Conservation (phyloP, 2,888 invertebrate genomes). For the Salpingus planirostris region DNA sequence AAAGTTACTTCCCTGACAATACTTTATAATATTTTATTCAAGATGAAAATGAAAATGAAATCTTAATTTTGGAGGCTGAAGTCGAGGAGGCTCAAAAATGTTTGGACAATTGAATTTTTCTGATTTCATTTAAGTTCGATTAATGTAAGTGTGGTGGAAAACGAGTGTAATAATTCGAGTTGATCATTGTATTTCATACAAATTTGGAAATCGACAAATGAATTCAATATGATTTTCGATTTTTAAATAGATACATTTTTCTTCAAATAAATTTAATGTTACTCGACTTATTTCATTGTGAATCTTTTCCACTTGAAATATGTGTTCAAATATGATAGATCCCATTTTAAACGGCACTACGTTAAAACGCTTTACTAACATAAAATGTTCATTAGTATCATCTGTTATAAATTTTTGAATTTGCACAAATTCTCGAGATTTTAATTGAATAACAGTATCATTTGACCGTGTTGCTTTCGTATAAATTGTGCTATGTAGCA, state of each 20-base stretch:
- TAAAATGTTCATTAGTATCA: not conserved
- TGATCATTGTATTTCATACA: not conserved
- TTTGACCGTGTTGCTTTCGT: not conserved
- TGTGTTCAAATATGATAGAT: not conserved
- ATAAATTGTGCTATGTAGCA: not conserved
- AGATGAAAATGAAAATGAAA: too few relatives aligned
- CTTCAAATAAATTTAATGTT: not conserved
- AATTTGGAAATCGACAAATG: not conserved
- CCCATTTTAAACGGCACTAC: not conserved
- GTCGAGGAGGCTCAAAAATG: too few relatives aligned
- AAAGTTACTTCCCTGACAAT: too few relatives aligned
- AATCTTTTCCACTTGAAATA: not conserved
- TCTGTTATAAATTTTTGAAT: not conserved
- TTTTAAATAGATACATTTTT: not conserved
- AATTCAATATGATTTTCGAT: not conserved
- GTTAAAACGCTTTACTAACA: not conserved
- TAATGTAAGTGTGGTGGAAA: too few relatives aligned
- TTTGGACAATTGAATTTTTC: too few relatives aligned
- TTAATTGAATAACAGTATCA: slow-evolving; percentile 1
- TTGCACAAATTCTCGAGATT: not conserved
- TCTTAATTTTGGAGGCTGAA: too few relatives aligned
- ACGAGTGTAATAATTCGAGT: too few relatives aligned
- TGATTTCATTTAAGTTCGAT: too few relatives aligned
- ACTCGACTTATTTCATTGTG: not conserved
- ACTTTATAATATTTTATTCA: too few relatives aligned